Percentiles rank a stretch among this genome's conserved stretches.
Evolutionary conservation across 2,113 vertebrate species (phyloP).

Genomic region (Nymphicus hollandicus): DNA sequence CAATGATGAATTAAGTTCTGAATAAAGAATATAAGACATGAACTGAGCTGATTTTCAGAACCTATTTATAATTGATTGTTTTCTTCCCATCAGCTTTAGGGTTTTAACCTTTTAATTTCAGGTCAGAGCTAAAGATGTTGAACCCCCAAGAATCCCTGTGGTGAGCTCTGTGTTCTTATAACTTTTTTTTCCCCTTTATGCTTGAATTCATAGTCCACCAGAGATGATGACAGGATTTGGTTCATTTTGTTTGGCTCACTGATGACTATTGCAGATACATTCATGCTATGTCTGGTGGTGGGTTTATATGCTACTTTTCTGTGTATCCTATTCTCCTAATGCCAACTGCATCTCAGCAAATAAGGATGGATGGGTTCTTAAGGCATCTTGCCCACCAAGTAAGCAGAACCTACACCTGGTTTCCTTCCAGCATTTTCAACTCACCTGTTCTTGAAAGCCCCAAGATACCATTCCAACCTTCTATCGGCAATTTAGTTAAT

Average conservation of each 20-base stretch:
- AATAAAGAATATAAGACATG: background rate
- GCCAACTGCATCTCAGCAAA: background rate
- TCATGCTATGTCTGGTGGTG: background rate
- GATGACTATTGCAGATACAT: background rate
- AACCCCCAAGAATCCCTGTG: background rate
- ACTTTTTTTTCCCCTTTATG: background rate
- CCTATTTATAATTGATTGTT: background rate
- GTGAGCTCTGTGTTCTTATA: background rate
- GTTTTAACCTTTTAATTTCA: background rate
- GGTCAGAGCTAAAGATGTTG: background rate
- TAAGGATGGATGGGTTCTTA: background rate
- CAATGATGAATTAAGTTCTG: background rate
- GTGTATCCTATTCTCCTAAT: background rate
- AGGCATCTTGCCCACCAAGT: background rate
- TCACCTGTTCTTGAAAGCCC: background rate
- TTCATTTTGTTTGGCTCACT: background rate
- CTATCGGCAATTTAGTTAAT: background rate
- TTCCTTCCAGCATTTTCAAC: conserved; percentile 8
- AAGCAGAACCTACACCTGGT: background rate
- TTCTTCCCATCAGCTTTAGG: background rate
- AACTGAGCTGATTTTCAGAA: background rate
- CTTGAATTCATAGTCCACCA: background rate
- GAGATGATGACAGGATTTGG: background rate
- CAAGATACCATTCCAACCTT: background rate
- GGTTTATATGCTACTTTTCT: background rate